A percentile compares a stretch with the other conserved stretches of the same genome.
These are phyloP conservation scores for Falco rusticolus DNA, from an alignment of 2,797 vertebrate species.

Conservation along the genomic window DNA sequence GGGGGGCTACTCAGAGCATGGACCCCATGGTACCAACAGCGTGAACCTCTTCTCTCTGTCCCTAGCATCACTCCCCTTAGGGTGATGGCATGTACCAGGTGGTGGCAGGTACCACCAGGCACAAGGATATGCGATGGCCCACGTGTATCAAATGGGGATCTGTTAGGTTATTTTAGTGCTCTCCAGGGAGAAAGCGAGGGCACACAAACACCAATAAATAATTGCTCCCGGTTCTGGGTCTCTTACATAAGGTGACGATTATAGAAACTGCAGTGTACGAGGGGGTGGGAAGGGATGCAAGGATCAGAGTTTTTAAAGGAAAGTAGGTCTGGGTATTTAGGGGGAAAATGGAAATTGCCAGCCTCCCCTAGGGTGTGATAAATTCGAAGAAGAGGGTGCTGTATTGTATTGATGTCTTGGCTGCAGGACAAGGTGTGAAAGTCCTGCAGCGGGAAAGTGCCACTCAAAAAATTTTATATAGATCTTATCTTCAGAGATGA, in stretches of 20 bases:
- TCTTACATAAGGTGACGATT: conserved; percentile 60
- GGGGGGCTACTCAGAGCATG: background rate
- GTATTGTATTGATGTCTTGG: background rate
- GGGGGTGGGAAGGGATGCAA: conserved; percentile 42
- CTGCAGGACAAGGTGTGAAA: rapidly evolving
- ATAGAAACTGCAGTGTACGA: conserved; percentile 43
- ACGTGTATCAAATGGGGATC: background rate
- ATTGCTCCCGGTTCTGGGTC: conserved; percentile 46
- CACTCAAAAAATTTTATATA: background rate
- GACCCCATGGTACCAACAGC: background rate
- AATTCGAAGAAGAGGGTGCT: background rate
- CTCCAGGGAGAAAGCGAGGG: conserved; percentile 6
- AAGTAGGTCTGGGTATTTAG: conserved; percentile 69
- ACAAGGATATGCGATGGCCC: background rate
- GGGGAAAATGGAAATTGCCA: conserved; percentile 51
- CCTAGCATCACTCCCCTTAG: rapidly evolving
- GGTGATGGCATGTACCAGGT: background rate
- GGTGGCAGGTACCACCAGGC: background rate
- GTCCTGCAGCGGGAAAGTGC: background rate
- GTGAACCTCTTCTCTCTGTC: background rate
- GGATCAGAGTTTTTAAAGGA: conserved; percentile 63
- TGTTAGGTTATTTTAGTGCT: conserved; percentile 28
- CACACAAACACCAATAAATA: conserved; percentile 59
- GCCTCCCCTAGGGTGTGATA: background rate
- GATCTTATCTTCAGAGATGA: background rate